Evolutionary conservation across 2,797 vertebrate species (phyloP).

Genomic region (Nannoperca obscura): DNA sequence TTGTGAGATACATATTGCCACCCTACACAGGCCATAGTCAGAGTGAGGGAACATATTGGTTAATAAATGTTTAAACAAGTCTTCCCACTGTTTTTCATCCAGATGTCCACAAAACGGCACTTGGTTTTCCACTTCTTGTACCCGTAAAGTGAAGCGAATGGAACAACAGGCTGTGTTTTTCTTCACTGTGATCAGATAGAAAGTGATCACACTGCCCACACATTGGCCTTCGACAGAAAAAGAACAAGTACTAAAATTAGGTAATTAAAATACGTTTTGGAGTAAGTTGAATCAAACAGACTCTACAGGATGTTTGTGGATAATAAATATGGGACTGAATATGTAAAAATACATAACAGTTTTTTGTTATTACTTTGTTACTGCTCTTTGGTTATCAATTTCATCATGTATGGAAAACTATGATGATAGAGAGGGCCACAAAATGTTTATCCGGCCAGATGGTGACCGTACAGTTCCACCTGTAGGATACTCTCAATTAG

Average conservation of each 20-base stretch:
- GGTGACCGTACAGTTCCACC: too few species aligned
- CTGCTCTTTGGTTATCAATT: not conserved
- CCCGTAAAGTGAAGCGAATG: not conserved
- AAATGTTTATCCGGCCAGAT: too few species aligned
- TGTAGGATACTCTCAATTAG: too few species aligned
- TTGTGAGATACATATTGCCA: not conserved
- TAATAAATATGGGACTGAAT: not conserved
- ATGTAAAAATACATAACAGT: not conserved
- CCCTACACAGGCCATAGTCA: not conserved
- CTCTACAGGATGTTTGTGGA: not conserved
- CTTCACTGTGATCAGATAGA: conserved; percentile 24
- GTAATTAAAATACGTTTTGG: not conserved
- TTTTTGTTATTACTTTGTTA: not conserved
- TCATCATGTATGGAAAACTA: not conserved
- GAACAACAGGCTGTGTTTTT: conserved; percentile 22
- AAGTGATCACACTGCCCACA: conserved; percentile 34
- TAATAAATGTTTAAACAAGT: not conserved
- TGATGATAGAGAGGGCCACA: too few species aligned
- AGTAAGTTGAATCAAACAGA: not conserved
- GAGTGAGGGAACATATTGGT: not conserved
- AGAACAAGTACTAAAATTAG: conserved; percentile 25
- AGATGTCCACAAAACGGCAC: conserved; percentile 23
- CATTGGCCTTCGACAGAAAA: conserved; percentile 27
- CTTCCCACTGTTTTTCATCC: conserved; percentile 1
- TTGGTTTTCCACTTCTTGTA: conserved; percentile 13